Base-by-base conservation (phyloP, 1,140 invertebrate genomes). In the Batillaria attramentaria region DNA sequence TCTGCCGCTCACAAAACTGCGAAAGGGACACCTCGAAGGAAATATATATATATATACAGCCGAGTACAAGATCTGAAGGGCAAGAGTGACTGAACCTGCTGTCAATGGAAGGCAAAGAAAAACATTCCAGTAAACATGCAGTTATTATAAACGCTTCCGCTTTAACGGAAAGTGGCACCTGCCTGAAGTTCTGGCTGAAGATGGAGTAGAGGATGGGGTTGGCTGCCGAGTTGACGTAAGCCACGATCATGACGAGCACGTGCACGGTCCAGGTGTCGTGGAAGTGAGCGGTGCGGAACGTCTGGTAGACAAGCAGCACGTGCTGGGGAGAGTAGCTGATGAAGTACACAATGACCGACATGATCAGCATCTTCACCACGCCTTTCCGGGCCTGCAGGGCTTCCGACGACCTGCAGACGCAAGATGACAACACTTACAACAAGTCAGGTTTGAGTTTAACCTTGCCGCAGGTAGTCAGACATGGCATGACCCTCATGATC, bases 361-460 rank as follows among this genome's bases (percentile, higher is more conserved):
- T 85, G 28, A 91, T 88, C 31, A 92, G 81, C 91, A 92, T 92
- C 82, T 92, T 92, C 8, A 92, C 88, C 16, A 92, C 91, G 1
- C 90, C 90, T 68, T 85, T 85, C 10, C 91, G 84, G 13, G 89
- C 86, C 62, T 85, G 84, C 33, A 91, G 84, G 16, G 89, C 85
- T 50, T 89, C 85, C 0, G 85, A 87, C n/a, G 84, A 74, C 35
- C 41, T 24, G 50, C 57, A 62, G n/a, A 62, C 57, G 31, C 31
- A 37, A n/a, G n/a, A n/a, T n/a, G n/a, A n/a, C n/a, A n/a, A n/a
- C n/a, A n/a, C n/a, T 13, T 76, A 8, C 54, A 18, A n/a, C 8
- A 10, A 41, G 31, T 42, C 65, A 41, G 57, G 20, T 28, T 28
- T n/a, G 35, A 41, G 37, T 74, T 43, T 13, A 10, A 46, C 13